Evolutionary conservation across 2,888 invertebrate species (phyloP).

Genomic region (Lomographa bimaculata): DNA sequence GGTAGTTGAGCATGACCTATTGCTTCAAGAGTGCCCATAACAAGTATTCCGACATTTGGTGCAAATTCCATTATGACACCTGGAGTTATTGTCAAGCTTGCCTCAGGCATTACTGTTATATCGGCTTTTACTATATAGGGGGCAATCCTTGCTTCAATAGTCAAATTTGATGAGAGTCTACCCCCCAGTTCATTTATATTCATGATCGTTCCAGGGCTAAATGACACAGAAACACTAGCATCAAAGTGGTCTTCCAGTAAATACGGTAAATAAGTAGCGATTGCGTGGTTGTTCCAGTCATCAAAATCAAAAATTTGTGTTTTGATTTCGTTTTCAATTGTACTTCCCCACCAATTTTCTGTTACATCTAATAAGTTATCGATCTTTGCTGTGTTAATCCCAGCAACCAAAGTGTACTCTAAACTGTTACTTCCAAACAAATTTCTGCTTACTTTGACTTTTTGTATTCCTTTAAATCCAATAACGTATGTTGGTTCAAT

Average conservation of each 20-base stretch:
- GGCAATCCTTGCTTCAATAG: constrained; percentile 84
- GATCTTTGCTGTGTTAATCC: constrained; percentile 93
- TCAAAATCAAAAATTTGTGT: constrained; percentile 98
- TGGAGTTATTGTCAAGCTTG: constrained; percentile 92
- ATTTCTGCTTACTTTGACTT: constrained; percentile 95
- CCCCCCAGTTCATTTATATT: constrained; percentile 90
- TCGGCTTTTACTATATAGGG: constrained; percentile 94
- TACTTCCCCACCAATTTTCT: constrained; percentile 98
- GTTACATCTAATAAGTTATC: constrained; percentile 93
- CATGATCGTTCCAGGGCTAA: constrained; percentile 80
- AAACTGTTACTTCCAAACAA: constrained; percentile 92
- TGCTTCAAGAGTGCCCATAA: constrained; percentile 94
- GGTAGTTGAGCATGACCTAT: constrained; percentile 89
- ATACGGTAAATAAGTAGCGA: constrained; percentile 95
- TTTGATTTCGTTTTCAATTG: constrained; percentile 88
- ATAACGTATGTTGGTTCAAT: constrained; percentile 91
- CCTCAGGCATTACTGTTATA: constrained; percentile 98
- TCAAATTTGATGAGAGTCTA: constrained; percentile 86
- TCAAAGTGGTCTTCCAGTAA: constrained; percentile 90
- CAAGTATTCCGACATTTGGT: constrained; percentile 97
- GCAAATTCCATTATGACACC: constrained; percentile 97
- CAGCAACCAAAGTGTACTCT: constrained; percentile 96
- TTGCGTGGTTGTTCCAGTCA: constrained; percentile 99
- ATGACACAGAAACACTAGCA: constrained; percentile 89
- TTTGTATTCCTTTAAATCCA: constrained; percentile 97